Evolutionary conservation across 1,140 invertebrate species (phyloP).

Genomic region (Pseudomyrmex gracilis): DNA sequence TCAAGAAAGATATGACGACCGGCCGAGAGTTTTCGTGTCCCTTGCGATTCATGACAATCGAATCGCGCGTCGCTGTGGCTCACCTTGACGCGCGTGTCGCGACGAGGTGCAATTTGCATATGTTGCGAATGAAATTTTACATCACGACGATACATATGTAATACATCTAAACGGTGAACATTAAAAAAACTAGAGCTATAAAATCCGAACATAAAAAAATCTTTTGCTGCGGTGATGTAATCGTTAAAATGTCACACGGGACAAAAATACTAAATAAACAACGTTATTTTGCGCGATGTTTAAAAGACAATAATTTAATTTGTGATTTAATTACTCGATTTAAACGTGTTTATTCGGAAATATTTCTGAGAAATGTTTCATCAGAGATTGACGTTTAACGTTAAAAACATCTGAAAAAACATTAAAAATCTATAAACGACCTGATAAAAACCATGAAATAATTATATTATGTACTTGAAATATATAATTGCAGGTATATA

Average conservation of each 20-base stretch:
- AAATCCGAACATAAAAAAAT: background rate
- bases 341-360: no score
- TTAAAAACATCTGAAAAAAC: no score
- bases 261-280: background rate
- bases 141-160: background rate
- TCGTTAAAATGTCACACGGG: background rate
- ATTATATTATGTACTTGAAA: slow-evolving; percentile 1
- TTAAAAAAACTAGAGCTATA: slow-evolving; percentile 26
- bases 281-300: background rate
- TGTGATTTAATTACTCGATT: no score
- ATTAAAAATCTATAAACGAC: no score
- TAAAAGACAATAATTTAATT: no score
- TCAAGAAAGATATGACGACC: slow-evolving; percentile 24
- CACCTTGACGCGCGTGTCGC: slow-evolving; percentile 62
- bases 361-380: no score
- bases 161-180: background rate
- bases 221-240: no score
- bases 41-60: slow-evolving; percentile 19
- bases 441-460: background rate
- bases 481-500: slow-evolving; percentile 5
- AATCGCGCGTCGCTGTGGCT: slow-evolving; percentile 62
- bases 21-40: slow-evolving; percentile 40
- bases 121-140: slow-evolving; percentile 36
- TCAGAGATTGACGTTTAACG: no score
- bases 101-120: slow-evolving; percentile 45